phyloP scores from a whole-genome alignment of 2,113 vertebrate species.

The Poecile atricapillus region DNA sequence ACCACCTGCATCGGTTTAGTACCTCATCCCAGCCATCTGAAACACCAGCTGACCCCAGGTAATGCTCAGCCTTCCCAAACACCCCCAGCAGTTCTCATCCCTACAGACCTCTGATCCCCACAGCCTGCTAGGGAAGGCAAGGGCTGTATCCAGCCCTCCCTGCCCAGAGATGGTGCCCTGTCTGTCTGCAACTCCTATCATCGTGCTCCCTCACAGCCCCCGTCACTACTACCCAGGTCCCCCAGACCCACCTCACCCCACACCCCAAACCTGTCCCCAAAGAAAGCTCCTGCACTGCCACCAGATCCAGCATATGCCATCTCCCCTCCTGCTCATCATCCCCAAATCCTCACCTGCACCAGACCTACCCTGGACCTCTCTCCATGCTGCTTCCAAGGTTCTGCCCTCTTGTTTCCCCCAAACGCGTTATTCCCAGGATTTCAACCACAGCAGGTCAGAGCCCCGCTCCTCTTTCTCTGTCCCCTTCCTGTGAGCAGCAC shows the following conservation, averaged over 20 bases:
- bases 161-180: background rate
- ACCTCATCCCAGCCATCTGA: background rate
- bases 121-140: too few species aligned
- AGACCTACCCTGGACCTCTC: background rate
- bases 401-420: background rate
- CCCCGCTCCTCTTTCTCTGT: background rate
- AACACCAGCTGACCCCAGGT: background rate
- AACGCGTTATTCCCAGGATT: background rate
- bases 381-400: background rate
- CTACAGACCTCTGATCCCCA: background rate
- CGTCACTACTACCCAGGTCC: rapidly evolving
- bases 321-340: background rate
- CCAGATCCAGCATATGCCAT: background rate
- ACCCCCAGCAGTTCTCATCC: background rate
- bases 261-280: background rate
- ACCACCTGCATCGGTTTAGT: background rate
- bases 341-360: background rate
- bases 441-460: background rate
- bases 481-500: background rate
- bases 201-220: rapidly evolving
- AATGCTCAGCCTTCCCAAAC: background rate
- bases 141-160: background rate
- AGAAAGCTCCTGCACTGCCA: background rate
- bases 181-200: background rate
- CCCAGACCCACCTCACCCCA: background rate